Percentiles rank a stretch among this genome's conserved stretches.
These are phyloP conservation scores for Rosalia funebris DNA, from an alignment of 2,888 invertebrate genomes.

Conservation along the genomic window DNA sequence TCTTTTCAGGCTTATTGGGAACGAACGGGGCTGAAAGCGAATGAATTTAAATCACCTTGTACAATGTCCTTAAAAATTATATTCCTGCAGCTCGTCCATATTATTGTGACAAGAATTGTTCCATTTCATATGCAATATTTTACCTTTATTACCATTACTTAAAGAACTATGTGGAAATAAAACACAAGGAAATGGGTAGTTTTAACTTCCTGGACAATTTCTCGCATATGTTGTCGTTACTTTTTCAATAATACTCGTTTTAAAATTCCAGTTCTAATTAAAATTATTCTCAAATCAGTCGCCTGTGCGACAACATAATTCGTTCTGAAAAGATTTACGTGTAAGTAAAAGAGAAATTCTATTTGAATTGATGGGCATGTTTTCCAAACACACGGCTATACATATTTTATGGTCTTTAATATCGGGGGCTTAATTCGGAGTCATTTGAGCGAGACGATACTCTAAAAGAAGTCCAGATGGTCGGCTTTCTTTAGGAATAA, in stretches of 20 bases:
- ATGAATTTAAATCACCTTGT: no score
- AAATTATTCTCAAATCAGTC: not conserved
- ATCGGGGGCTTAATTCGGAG: no score
- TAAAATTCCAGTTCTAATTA: constrained; percentile 19
- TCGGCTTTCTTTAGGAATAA: no score
- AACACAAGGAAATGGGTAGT: constrained; percentile 22
- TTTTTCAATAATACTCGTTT: constrained; percentile 17
- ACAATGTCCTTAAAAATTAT: no score
- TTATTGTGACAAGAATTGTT: no score
- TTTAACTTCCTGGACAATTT: constrained; percentile 23
- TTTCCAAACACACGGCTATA: not conserved
- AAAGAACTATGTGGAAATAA: not conserved
- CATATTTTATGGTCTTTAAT: not conserved
- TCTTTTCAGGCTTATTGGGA: no score
- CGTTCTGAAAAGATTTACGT: not conserved
- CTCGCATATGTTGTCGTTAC: constrained; percentile 21
- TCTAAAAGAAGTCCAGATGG: no score
- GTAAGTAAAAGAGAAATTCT: not conserved
- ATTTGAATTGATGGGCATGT: not conserved
- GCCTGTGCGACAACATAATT: not conserved
- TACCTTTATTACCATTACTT: constrained; percentile 7
- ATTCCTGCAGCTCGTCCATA: no score
- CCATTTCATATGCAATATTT: no score
- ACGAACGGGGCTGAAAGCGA: no score
- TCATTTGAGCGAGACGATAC: no score